These are phyloP conservation scores for Sander lucioperca DNA, from an alignment of 2,113 vertebrate genomes.

Conservation along the genomic window DNA sequence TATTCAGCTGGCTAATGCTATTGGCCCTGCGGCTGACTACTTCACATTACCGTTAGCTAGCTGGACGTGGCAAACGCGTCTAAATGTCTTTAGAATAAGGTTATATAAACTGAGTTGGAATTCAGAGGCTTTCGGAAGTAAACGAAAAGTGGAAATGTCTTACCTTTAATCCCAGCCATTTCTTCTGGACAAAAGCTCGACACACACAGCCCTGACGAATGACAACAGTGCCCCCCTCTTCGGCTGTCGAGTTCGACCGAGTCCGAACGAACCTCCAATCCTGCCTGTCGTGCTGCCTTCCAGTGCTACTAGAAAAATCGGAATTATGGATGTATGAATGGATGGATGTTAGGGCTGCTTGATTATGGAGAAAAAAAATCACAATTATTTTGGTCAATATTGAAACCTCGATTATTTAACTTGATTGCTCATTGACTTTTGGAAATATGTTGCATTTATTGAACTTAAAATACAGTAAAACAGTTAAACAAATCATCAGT, in stretches of 20 bases:
- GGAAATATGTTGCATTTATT: too few species aligned
- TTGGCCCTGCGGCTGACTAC: slow-evolving; percentile 51
- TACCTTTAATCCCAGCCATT: slow-evolving; percentile 88
- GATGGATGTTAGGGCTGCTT: too few species aligned
- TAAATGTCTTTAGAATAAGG: not conserved
- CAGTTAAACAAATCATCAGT: too few species aligned
- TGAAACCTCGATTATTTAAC: too few species aligned
- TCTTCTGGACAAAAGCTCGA: slow-evolving; percentile 73
- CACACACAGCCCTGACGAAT: slow-evolving; percentile 59
- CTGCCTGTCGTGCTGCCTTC: slow-evolving; percentile 35
- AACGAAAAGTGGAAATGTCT: not conserved
- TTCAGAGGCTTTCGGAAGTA: not conserved
- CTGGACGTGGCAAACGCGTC: not conserved
- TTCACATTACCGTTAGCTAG: slow-evolving; percentile 33
- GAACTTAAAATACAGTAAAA: too few species aligned
- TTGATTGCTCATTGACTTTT: too few species aligned
- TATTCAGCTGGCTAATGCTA: slow-evolving; percentile 38
- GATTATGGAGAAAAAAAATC: too few species aligned
- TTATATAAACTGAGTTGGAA: too few species aligned
- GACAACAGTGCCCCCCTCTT: slow-evolving; percentile 68
- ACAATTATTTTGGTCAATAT: too few species aligned
- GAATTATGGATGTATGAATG: not conserved
- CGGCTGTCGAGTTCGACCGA: not conserved
- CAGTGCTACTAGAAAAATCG: accelerated
- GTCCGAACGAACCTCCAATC: not conserved